Conservation (phyloP, 2,113 vertebrate species). For the Tyrannus savana region DNA sequence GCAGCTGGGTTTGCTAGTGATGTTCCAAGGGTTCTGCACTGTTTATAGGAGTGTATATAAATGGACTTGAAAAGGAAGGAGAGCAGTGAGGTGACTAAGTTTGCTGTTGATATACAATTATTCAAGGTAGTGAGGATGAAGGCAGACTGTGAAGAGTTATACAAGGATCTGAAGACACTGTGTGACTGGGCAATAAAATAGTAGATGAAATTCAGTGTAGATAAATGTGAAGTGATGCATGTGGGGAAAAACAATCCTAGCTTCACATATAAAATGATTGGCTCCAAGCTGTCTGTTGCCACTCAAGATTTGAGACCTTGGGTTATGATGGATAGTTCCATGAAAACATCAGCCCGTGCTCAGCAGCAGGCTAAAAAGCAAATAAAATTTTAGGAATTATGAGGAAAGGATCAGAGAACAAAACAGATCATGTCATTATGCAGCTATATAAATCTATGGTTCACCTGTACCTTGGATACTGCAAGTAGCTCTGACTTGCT, state of each 20-base stretch:
- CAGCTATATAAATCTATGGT: background rate
- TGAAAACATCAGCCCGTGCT: constrained; percentile 43
- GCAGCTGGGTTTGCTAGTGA: background rate
- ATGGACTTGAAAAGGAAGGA: background rate
- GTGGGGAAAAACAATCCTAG: constrained; percentile 56
- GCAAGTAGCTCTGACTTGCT: background rate
- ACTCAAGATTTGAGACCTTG: constrained; percentile 61
- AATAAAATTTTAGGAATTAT: constrained; percentile 50
- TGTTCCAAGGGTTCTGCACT: background rate
- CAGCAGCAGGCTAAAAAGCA: constrained; percentile 49
- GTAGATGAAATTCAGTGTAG: constrained; percentile 65
- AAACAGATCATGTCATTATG: constrained; percentile 8
- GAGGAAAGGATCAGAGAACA: constrained; percentile 9
- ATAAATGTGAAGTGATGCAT: constrained; percentile 64
- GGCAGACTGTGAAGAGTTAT: constrained; percentile 52
- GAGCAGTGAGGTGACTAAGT: constrained; percentile 19
- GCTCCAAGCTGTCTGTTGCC: constrained; percentile 47
- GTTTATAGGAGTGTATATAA: background rate
- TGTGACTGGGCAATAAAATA: constrained; percentile 61
- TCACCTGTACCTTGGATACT: background rate
- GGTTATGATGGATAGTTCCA: constrained; percentile 58
- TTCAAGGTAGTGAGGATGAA: constrained; percentile 41
- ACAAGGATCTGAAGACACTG: constrained; percentile 11
- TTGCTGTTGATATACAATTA: constrained; percentile 28
- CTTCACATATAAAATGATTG: constrained; percentile 58